Evolutionary conservation across 2,113 vertebrate genomes (phyloP).

Genomic region (Pycnonotus jocosus): DNA sequence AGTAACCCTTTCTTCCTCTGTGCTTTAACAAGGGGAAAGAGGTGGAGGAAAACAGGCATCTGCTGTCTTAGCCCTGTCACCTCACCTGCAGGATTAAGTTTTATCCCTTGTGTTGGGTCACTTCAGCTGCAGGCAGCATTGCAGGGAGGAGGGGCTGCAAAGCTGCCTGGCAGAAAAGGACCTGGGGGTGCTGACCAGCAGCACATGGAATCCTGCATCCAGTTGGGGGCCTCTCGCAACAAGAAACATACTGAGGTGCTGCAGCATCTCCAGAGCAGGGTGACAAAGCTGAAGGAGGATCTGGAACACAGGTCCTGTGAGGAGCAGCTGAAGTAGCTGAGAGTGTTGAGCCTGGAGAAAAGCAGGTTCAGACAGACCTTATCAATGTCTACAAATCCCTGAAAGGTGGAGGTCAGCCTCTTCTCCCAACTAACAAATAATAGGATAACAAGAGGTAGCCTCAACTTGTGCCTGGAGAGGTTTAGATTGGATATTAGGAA

Average conservation of each 20-base stretch:
- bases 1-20: not conserved
- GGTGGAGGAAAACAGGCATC: not conserved
- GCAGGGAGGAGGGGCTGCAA: not conserved
- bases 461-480: not conserved
- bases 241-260: not conserved
- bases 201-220: not conserved
- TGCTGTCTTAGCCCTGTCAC: not conserved
- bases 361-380: not conserved
- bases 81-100: not conserved
- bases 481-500: not conserved
- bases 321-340: not conserved
- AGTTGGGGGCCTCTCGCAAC: not conserved
- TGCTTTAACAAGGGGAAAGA: not conserved
- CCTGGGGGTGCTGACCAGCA: not conserved
- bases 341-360: not conserved
- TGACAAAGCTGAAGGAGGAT: not conserved
- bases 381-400: not conserved
- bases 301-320: not conserved
- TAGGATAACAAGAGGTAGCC: not conserved
- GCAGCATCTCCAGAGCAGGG: not conserved
- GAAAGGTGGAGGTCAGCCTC: not conserved
- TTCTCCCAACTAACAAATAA: not conserved
- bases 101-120: not conserved
- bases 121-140: accelerated
- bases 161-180: not conserved